Percentiles rank a stretch among this genome's conserved stretches.
phyloP scores from a whole-genome alignment of 2,797 vertebrate species.

The Rhinophrynus dorsalis region DNA sequence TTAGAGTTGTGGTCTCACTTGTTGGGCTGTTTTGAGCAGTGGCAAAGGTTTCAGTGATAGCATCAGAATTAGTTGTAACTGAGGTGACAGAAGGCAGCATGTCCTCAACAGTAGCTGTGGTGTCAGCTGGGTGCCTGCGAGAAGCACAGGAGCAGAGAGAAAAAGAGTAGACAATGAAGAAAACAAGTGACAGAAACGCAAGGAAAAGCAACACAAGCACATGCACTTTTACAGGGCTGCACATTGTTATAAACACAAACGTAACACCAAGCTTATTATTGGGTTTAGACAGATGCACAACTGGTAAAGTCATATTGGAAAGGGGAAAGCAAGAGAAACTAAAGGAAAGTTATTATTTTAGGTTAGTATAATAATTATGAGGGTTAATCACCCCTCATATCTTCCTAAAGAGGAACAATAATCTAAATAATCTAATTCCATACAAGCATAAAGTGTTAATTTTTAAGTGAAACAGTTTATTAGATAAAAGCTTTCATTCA shows the following conservation, averaged over 20 bases:
- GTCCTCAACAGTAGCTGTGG: slow-evolving; percentile 88
- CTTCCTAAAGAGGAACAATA: neutral
- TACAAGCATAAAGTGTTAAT: too few relatives aligned
- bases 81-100: slow-evolving; percentile 90
- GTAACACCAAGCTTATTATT: slow-evolving; percentile 19
- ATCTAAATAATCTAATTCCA: too few relatives aligned
- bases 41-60: slow-evolving; percentile 93
- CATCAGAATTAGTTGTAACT: slow-evolving; percentile 93
- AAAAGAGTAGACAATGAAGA: slow-evolving; percentile 83
- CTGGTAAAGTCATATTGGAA: slow-evolving; percentile 30
- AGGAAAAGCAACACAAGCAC: slow-evolving; percentile 58
- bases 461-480: too few relatives aligned
- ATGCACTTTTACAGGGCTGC: slow-evolving; percentile 53
- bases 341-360: neutral
- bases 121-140: slow-evolving; percentile 89
- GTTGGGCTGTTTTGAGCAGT: slow-evolving; percentile 94
- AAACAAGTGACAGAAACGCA: slow-evolving; percentile 72
- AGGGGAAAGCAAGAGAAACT: slow-evolving; percentile 20
- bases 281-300: slow-evolving; percentile 23
- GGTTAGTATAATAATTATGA: slow-evolving; percentile 13
- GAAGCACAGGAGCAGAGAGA: slow-evolving; percentile 81
- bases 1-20: slow-evolving; percentile 95
- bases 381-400: neutral
- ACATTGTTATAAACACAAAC: slow-evolving; percentile 47
- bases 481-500: too few relatives aligned